Evolutionary conservation across 2,797 vertebrate species (phyloP), one percentile per base, ranked within the genome.

Genomic region (Karalla daura): DNA sequence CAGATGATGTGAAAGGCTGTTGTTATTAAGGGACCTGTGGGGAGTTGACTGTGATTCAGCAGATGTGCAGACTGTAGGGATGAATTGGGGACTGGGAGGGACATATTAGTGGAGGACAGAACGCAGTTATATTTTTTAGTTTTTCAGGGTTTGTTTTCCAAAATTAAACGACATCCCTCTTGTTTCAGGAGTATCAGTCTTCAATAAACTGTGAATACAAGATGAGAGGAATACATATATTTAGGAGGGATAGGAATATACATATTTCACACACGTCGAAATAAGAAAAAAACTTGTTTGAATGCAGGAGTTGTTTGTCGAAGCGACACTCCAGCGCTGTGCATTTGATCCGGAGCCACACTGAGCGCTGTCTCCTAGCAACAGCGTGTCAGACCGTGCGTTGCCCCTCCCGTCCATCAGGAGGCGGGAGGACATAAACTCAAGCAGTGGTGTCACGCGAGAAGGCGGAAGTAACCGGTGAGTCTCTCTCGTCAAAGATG

Each of bases 341-440:
- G 21, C 1, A 43, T 50, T 4, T 30, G 45, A 74, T 35, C 32
- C 35, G 2, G 33, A 49, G 55, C 18, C 15, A 25, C 62, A 43
- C 23, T 54, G 71, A 9, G 64, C 52, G 68, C 60, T 66, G 46
- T 12, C 85, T 92, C 91, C 58, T 88, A 90, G 90, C 90, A 91
- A 91, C 90, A 81, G 39, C 56, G 3, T 11, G 41, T 20, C 33
- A 47, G 12, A 1, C 0, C n/a, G 24, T 32, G 20, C 5, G 3
- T 3, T 12, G 12, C 8, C 2, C 47, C 43, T 76, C 83, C 84
- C 1, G 33, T 37, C 85, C 91, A 44, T 44, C 27, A 12, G 80
- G 62, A 15, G 85, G 84, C 78, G 54, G 1, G 24, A 33, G 0
- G 0, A 5, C 3, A 4, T 3, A 11, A 15, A 25, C 4, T 1